Conservation (phyloP, 1,140 invertebrate species). For the Danaus plexippus region DNA sequence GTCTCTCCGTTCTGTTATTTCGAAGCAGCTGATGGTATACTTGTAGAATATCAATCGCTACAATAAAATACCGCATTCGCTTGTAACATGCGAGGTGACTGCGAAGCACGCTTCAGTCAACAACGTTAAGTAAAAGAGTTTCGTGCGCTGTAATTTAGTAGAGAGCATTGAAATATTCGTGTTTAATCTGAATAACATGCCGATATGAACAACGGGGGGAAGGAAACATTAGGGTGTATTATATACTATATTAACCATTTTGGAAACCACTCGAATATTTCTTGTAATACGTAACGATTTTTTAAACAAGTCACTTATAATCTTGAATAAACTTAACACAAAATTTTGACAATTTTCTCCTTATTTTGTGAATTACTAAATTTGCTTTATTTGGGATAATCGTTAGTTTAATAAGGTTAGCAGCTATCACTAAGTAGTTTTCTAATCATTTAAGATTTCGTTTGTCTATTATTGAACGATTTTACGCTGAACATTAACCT, state of each 20-base stretch:
- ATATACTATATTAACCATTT: conserved; percentile 70
- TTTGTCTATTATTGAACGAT: no score
- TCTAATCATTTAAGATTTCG: no score
- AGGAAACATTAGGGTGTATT: conserved; percentile 62
- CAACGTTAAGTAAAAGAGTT: conserved; percentile 43
- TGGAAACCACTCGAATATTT: conserved; percentile 61
- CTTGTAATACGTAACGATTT: conserved; percentile 56
- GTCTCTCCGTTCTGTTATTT: no score
- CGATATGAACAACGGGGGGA: conserved; percentile 70
- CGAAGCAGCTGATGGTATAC: no score
- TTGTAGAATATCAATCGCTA: no score
- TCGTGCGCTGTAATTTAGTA: conserved; percentile 70
- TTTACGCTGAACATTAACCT: no score
- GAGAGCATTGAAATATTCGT: conserved; percentile 72
- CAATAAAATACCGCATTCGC: conserved; percentile 25
- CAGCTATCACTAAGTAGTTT: no score
- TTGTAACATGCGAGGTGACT: conserved; percentile 35
- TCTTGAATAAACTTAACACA: no score
- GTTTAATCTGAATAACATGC: conserved; percentile 72
- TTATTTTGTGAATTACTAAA: no score
- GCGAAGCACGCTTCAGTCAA: conserved; percentile 28
- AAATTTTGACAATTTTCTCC: no score
- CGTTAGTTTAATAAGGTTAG: no score
- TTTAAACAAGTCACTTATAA: conserved; percentile 18
- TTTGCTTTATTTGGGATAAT: no score